A percentile compares a stretch with the other conserved stretches of the same genome.
Evolutionary conservation across 2,888 invertebrate genomes (phyloP).

Genomic region (Pristionchus japonicus): DNA sequence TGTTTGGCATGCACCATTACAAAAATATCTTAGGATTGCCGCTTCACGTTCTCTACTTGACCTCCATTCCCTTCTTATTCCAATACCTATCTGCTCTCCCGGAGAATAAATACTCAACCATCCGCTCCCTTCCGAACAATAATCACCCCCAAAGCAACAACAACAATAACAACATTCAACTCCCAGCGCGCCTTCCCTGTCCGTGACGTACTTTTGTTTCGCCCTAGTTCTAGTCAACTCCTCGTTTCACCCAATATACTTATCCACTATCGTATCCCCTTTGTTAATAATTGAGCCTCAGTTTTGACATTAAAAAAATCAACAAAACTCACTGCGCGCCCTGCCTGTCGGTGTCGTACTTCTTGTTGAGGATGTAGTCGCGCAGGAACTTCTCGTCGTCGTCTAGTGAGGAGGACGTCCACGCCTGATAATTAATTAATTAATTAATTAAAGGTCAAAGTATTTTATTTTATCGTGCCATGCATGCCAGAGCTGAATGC

Average conservation of each 20-base stretch:
- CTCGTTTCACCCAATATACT: neutral
- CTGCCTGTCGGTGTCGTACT: conserved; percentile 77
- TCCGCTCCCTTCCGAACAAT: too few relatives aligned
- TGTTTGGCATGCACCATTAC: conserved; percentile 92
- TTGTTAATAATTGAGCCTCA: too few relatives aligned
- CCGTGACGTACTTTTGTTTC: neutral
- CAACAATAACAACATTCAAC: too few relatives aligned
- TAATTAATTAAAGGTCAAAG: neutral
- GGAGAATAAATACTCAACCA: too few relatives aligned
- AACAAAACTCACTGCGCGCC: conserved; percentile 13
- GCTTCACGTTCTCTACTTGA: too few relatives aligned
- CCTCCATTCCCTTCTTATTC: too few relatives aligned
- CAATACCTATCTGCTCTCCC: too few relatives aligned
- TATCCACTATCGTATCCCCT: too few relatives aligned
- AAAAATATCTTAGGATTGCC: too few relatives aligned
- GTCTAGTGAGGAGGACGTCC: conserved; percentile 82
- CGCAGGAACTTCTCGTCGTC: conserved; percentile 89
- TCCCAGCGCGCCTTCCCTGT: neutral
- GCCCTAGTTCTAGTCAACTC: neutral
- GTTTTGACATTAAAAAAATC: neutral
- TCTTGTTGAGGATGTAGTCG: conserved; percentile 91
- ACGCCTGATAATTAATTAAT: conserved; percentile 55
- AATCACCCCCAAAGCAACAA: too few relatives aligned
- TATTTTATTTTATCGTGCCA: too few relatives aligned
- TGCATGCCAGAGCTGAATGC: too few relatives aligned